Evolutionary conservation across 2,888 invertebrate species (phyloP).

Genomic region (Epistrophella euchroma): DNA sequence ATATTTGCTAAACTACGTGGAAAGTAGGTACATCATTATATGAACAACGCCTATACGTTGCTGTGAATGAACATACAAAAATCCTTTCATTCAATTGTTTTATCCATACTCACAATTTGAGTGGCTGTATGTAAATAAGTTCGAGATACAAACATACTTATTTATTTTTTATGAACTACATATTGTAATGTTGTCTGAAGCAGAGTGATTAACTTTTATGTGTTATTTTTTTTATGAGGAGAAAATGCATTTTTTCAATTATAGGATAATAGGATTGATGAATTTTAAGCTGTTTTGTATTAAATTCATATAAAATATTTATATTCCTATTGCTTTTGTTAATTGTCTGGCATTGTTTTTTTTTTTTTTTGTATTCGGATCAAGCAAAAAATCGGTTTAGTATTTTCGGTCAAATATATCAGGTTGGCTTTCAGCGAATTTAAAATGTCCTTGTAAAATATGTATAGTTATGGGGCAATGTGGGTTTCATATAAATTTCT

Average conservation of each 20-base stretch:
- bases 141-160: background rate
- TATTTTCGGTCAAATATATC: background rate
- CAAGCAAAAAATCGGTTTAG: background rate
- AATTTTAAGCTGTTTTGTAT: slow-evolving; percentile 12
- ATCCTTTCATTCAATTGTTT: slow-evolving; percentile 51
- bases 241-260: slow-evolving; percentile 10
- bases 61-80: slow-evolving; percentile 49
- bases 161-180: slow-evolving; percentile 3
- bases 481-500: too few species aligned
- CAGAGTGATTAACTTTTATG: background rate
- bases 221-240: background rate
- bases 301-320: slow-evolving; percentile 14
- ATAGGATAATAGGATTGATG: slow-evolving; percentile 3
- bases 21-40: slow-evolving; percentile 39
- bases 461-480: too few species aligned
- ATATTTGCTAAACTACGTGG: slow-evolving; percentile 58
- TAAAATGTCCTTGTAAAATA: background rate
- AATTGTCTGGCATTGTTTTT: background rate
- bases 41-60: slow-evolving; percentile 9
- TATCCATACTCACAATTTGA: slow-evolving; percentile 4
- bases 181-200: background rate
- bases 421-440: background rate
- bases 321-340: background rate
- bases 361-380: background rate
- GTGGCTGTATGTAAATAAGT: background rate